Evolutionary conservation across 2,797 vertebrate species (phyloP), one percentile per base, ranked within the genome.

Genomic region (Oophaga sylvatica): DNA sequence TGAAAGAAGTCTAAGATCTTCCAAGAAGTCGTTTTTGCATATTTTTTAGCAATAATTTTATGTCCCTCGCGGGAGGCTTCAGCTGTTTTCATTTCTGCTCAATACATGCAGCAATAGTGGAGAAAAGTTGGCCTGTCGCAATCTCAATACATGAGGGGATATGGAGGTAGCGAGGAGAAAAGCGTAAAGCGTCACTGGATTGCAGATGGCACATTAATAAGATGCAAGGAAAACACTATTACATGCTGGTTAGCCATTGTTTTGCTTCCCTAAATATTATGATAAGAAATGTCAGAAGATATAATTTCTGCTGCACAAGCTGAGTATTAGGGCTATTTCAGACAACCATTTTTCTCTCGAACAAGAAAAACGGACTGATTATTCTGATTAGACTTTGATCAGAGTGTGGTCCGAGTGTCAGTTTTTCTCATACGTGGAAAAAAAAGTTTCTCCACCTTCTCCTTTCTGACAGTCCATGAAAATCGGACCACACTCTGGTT

Each of bases 71-170:
- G 60, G 60, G 45, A 22, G 59, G 79, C 79, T 41, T 15, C 26
- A 80, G 59, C 79, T 60, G 59, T 63, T 45, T 80, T 80, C 31
- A 63, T 65, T 63, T n/a, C 79, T 63, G 59, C 20, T 80, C 35
- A 48, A 12, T 80, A 60, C 79, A 62, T 80, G 31, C 10, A 63
- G 78, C 35, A 62, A 22, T 80, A 22, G 79, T 80, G 60, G 59
- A 16, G 35, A 26, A 80, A 20, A n/a, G 73, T 76, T 76, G 48
- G 20, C 45, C 73, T 76, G 45, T 76, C 11, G 10, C 73, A 76
- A 22, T 76, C 11, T 20, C 11, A 48, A 35, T 80, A 45, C 59
- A 80, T 35, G 17, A 80, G 59, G 31, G 78, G 78, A 80, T 62
- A 41, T 19, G 13, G 78, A 62, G 4, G 9, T 53, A 76, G 73